These are phyloP conservation scores for Pelecanoides urinatrix DNA, from an alignment of 2,113 vertebrate species.

Conservation along the genomic window DNA sequence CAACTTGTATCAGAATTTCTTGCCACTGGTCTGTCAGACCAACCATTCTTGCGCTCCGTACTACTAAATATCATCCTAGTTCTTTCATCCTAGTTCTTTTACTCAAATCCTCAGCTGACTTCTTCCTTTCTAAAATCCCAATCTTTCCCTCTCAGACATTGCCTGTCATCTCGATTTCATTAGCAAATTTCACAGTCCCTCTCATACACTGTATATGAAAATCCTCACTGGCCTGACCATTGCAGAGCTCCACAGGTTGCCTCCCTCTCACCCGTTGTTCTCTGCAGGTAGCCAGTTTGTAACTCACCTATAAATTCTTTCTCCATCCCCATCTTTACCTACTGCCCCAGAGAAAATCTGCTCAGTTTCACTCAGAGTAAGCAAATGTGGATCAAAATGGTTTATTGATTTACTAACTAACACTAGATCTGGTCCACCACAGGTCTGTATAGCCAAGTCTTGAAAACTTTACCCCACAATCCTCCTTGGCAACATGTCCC, in stretches of 20 bases:
- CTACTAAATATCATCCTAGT: neutral
- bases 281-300: neutral
- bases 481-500: neutral
- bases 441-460: neutral
- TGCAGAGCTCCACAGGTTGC: neutral
- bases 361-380: neutral
- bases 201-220: neutral
- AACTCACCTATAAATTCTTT: neutral
- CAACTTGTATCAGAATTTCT: neutral
- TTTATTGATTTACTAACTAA: neutral
- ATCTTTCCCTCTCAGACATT: neutral
- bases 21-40: neutral
- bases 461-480: neutral
- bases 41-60: neutral
- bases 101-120: neutral
- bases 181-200: neutral
- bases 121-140: neutral
- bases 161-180: neutral
- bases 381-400: neutral
- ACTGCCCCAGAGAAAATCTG: neutral
- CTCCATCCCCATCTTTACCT: neutral
- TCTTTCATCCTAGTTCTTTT: neutral
- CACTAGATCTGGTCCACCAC: neutral
- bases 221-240: rapidly evolving
- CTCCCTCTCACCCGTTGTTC: rapidly evolving